Evolutionary conservation across 2,113 vertebrate species (phyloP).

Genomic region (Petaurus breviceps): DNA sequence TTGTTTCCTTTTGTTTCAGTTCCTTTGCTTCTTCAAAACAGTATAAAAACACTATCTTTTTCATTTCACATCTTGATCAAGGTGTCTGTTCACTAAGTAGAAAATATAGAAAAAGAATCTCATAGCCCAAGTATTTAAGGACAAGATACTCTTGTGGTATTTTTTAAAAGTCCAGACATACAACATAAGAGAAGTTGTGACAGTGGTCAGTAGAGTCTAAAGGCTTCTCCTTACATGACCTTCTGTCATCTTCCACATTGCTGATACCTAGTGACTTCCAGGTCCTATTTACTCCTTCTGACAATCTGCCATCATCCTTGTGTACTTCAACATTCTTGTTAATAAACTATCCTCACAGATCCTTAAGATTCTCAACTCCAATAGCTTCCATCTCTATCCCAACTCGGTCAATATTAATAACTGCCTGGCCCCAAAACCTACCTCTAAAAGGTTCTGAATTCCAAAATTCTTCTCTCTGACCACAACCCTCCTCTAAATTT

Average conservation of each 20-base stretch:
- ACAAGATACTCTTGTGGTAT: constrained; percentile 22
- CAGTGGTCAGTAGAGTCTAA: neutral
- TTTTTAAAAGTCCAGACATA: constrained; percentile 1
- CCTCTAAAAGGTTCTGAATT: neutral
- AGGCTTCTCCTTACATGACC: neutral
- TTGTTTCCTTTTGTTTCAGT: neutral
- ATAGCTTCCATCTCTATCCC: neutral
- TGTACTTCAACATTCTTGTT: neutral
- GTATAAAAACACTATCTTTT: neutral
- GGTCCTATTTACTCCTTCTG: neutral
- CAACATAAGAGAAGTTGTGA: neutral
- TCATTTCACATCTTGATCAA: neutral
- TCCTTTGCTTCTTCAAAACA: neutral
- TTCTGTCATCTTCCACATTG: neutral
- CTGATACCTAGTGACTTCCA: neutral
- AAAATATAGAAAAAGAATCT: neutral
- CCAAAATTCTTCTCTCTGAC: neutral
- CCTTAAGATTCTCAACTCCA: neutral
- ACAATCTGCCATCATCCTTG: neutral
- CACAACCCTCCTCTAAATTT: neutral
- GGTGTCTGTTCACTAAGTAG: neutral
- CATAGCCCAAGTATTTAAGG: neutral
- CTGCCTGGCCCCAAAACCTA: neutral
- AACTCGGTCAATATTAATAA: neutral
- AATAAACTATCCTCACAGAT: neutral